Percentiles rank a stretch among this genome's conserved stretches.
phyloP scores from a whole-genome alignment of 2,113 vertebrate genomes.

The Redunca redunca region DNA sequence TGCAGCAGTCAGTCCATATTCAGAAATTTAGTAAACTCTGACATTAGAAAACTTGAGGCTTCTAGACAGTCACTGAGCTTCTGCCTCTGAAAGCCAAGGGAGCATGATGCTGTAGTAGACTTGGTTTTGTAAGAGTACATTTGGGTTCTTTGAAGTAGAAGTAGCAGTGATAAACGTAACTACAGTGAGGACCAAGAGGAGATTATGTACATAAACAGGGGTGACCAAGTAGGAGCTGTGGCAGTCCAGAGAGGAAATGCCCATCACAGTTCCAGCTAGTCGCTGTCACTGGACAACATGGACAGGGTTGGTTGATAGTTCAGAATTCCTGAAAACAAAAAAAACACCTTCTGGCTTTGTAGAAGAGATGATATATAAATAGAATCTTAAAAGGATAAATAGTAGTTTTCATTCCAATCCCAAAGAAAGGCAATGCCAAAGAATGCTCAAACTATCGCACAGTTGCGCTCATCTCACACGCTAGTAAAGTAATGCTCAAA shows the following conservation, averaged over 20 bases:
- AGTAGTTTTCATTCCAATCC: neutral
- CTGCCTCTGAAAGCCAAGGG: neutral
- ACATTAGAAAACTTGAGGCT: neutral
- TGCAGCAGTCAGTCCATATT: neutral
- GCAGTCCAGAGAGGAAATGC: neutral
- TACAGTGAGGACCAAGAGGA: too few species aligned
- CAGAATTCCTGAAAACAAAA: neutral
- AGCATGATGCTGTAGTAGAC: neutral
- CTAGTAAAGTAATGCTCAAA: too few species aligned
- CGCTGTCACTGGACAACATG: neutral
- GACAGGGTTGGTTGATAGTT: neutral
- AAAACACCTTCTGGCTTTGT: neutral
- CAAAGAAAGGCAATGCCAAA: too few species aligned
- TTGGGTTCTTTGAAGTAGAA: neutral
- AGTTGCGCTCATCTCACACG: too few species aligned
- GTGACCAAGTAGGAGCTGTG: neutral
- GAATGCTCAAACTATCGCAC: too few species aligned
- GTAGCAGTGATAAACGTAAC: neutral
- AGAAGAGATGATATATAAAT: neutral
- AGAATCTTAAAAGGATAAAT: neutral
- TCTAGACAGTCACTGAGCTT: neutral
- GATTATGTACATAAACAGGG: neutral
- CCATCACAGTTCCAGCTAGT: neutral
- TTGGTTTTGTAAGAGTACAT: neutral
- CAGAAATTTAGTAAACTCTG: neutral